Base-by-base conservation (phyloP, 2,888 invertebrate species). In the Stegophylla sp. region DNA sequence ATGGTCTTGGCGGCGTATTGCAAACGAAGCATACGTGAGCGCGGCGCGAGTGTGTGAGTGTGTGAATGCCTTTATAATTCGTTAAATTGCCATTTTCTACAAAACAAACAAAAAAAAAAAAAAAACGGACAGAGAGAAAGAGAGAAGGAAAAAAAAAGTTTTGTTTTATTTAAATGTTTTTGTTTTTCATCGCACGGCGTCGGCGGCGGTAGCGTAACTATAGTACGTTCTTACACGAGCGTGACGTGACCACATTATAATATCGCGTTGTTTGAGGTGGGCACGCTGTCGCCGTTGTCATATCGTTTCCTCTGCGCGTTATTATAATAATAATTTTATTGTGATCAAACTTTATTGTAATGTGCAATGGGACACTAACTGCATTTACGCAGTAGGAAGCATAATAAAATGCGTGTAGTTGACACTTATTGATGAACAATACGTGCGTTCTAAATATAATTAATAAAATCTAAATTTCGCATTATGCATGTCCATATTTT, bases 161-260 rank as follows among this genome's bases (percentile, higher is more conserved):
- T 51, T 69, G 69, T 69, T 51, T 3, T 56, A 9, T 56, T 56
- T 20, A 20, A 23, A 56, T 23, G 56, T 56, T 56, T 34, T 56
- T 56, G 56, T 56, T 34, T 69, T 69, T 34, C 51, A 69, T 69
- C 28, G 51, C 69, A 23, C 23, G 45, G 28, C 48, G 3, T 15
- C 48, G 48, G 56, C 56, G 56, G 23, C 56, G 56, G 56, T 56
- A 12, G n/a, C 20, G 20, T 23, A 56, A 20, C 34, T 34, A 34
- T 34, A 34, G n/a, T n/a, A 53, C 53, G 53, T 26, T 69, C 26
- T 10, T 26, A 48, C 45, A 67, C 45, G 67, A 51, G 34, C 20
- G 20, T 48, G 69, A 69, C 69, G 69, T 51, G 69, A 69, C 48
- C 69, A 34, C 34, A 56, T 56, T 56, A 67, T 67, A n/a, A n/a